Percentiles rank a stretch among this genome's conserved stretches.
phyloP scores from a whole-genome alignment of 2,797 vertebrate genomes.

The Sebastes minor region DNA sequence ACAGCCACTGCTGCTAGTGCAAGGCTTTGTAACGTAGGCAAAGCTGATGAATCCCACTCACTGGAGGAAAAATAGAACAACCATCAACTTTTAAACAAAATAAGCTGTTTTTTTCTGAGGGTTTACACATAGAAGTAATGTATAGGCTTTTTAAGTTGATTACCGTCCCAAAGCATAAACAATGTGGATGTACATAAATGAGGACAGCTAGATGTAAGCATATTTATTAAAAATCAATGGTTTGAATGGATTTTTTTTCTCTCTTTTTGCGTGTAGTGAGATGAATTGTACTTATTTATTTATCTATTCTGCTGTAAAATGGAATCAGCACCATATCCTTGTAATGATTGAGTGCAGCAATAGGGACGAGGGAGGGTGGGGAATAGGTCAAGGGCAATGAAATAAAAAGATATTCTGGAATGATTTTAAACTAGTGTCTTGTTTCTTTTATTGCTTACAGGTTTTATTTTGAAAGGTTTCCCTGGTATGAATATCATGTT shows the following conservation, averaged over 20 bases:
- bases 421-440: conserved; percentile 73
- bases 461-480: neutral
- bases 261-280: conserved; percentile 79
- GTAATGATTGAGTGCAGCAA: conserved; percentile 77
- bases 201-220: conserved; percentile 80
- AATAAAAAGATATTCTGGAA: conserved; percentile 81
- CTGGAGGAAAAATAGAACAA: conserved; percentile 59
- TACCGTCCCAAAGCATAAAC: conserved; percentile 78
- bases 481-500: too few relatives aligned
- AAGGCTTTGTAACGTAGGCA: conserved; percentile 63
- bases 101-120: conserved; percentile 32
- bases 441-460: conserved; percentile 1
- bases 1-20: conserved; percentile 55
- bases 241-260: conserved; percentile 79
- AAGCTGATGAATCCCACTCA: conserved; percentile 53
- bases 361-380: conserved; percentile 53
- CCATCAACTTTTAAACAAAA: conserved; percentile 54
- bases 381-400: conserved; percentile 47
- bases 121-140: conserved; percentile 72
- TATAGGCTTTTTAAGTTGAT: conserved; percentile 76
- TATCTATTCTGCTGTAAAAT: conserved; percentile 80
- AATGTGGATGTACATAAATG: conserved; percentile 80
- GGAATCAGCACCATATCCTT: conserved; percentile 81
- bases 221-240: conserved; percentile 80
- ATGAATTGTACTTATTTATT: conserved; percentile 83